Evolutionary conservation across 2,888 invertebrate species (phyloP), one percentile per base, ranked within the genome.

Genomic region (Ichneumon xanthorius): DNA sequence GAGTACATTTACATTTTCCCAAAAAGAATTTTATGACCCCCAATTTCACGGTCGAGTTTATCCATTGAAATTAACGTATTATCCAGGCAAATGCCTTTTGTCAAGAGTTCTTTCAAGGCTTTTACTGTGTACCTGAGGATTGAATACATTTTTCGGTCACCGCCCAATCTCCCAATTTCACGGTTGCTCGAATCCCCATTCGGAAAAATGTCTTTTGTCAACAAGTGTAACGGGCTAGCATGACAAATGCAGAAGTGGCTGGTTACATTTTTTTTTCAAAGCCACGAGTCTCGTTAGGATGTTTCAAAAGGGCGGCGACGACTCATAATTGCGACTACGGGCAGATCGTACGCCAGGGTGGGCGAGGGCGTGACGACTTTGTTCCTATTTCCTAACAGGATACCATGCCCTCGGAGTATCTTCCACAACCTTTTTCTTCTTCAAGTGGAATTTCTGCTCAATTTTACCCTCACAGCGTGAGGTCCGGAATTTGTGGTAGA

Each of bases 171-270:
- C 71, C 79, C 73, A 82, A 85, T 86, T 83, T 79, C 37, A 61
- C 53, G 76, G 72, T 82, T 77, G 55, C 84, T 81, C 77, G 53
- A 58, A 30, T 58, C 19, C 26, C 40, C 80, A 89, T 90, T 89
- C 87, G 89, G 58, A 0, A 58, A 58, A 58, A 22, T 11, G 3
- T 22, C 19, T 88, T 89, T 80, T 87, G 90, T 90, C 90, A 90
- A 91, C 88, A 90, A 86, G 80, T 84, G 73, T 84, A 82, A 26
- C 82, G 88, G 89, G 90, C 33, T 40, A 86, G 40, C 80, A 90
- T 89, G 76, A 88, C 14, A 11, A 37, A 6, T 3, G 33, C n/a
- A 81, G 40, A 88, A 87, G 87, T 81, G 16, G 19, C 70, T 55
- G n/a, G 50, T 45, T 26, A 84, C 26, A n/a, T n/a, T 48, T 63